Conservation (phyloP, 1,140 invertebrate genomes). For the Telenomus remus region DNA sequence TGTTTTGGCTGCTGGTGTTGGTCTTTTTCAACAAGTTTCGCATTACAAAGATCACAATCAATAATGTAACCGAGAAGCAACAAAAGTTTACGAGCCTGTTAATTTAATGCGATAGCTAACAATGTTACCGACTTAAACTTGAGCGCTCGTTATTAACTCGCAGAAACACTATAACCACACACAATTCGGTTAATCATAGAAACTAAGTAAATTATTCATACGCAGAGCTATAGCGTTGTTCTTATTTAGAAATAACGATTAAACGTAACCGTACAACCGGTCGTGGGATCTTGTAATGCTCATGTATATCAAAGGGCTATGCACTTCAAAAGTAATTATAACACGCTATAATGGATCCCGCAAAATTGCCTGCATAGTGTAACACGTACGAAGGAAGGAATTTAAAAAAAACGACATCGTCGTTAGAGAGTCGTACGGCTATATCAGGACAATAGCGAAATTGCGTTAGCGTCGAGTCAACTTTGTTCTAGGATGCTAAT, state of each 20-base stretch:
- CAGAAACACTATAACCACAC: neutral
- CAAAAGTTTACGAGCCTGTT: neutral
- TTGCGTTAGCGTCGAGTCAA: constrained; percentile 26
- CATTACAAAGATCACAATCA: neutral
- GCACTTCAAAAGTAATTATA: constrained; percentile 43
- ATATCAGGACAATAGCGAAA: constrained; percentile 23
- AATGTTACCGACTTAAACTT: neutral
- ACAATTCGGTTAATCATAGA: neutral
- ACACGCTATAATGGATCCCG: constrained; percentile 31
- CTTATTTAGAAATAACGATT: constrained; percentile 13
- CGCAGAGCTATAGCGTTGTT: neutral
- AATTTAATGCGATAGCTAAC: neutral
- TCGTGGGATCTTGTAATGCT: constrained; percentile 14
- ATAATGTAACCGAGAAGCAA: no score
- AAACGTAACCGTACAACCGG: constrained; percentile 18
- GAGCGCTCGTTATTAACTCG: no score
- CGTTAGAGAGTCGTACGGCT: neutral
- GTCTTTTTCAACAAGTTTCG: neutral
- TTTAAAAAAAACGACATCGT: constrained; percentile 2
- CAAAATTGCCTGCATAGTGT: constrained; percentile 21
- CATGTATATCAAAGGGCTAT: constrained; percentile 16
- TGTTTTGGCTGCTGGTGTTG: no score
- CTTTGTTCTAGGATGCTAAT: constrained; percentile 1
- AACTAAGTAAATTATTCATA: neutral
- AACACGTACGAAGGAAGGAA: constrained; percentile 15